Evolutionary conservation across 2,113 vertebrate genomes (phyloP).

Genomic region (Pyrgilauda ruficollis): DNA sequence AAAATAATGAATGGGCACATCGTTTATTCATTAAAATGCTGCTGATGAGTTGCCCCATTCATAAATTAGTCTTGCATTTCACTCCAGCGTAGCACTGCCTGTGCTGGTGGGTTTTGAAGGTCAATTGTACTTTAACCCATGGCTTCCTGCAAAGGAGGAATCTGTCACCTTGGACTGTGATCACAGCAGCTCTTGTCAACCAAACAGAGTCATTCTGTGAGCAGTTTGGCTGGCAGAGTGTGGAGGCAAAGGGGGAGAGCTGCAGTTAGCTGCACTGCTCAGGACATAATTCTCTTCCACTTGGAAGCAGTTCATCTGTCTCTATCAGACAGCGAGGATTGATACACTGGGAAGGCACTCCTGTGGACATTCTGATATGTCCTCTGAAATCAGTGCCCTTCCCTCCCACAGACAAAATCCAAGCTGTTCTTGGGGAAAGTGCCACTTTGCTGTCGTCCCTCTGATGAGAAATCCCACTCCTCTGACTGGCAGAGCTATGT

Average conservation of each 20-base stretch:
- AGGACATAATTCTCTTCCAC: background rate
- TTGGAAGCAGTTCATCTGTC: background rate
- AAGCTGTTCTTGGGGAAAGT: background rate
- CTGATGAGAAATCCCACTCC: background rate
- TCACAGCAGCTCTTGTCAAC: conserved; percentile 26
- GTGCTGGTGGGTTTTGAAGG: conserved; percentile 49
- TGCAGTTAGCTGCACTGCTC: background rate
- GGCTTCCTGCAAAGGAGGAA: background rate
- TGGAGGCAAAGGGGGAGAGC: background rate
- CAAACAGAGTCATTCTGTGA: background rate
- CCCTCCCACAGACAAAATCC: background rate
- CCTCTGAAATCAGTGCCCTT: background rate
- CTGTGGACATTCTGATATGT: background rate
- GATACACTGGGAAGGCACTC: background rate
- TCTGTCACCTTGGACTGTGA: background rate
- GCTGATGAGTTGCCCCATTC: conserved; percentile 60
- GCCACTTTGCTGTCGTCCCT: background rate
- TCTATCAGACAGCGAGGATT: background rate
- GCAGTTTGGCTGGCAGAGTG: background rate
- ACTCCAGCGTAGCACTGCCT: background rate
- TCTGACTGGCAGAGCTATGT: background rate
- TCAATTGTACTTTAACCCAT: conserved; percentile 47
- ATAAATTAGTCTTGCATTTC: conserved; percentile 59
- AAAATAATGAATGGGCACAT: conserved; percentile 73
- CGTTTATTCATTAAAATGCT: conserved; percentile 74